A percentile compares a stretch with the other conserved stretches of the same genome.
Conservation (phyloP, 2,888 invertebrate species). For the Andrena fulva region DNA sequence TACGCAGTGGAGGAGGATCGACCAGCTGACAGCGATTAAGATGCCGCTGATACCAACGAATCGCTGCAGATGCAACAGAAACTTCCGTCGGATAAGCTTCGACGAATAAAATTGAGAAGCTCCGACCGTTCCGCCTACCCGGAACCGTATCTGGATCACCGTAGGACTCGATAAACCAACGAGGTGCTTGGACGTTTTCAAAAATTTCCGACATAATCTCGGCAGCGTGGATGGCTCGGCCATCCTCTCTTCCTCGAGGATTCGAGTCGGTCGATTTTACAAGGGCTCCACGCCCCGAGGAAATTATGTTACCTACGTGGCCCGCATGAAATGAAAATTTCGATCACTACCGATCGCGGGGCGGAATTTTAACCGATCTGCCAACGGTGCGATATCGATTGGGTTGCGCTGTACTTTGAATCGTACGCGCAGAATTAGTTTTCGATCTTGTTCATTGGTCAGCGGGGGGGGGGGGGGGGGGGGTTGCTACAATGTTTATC, state of each 20-base stretch:
- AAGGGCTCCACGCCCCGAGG: conserved; percentile 9
- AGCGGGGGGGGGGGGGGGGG: too few species aligned
- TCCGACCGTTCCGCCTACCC: neutral
- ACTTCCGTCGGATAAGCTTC: neutral
- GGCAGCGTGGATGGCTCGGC: conserved; percentile 21
- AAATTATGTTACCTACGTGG: conserved; percentile 27
- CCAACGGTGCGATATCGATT: conserved; percentile 10
- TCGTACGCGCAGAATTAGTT: neutral
- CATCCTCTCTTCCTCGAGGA: conserved; percentile 12
- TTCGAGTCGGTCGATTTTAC: conserved; percentile 36
- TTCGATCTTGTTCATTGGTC: too few species aligned
- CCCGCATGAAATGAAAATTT: conserved; percentile 18
- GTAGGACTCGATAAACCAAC: conserved; percentile 1
- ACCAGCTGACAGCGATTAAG: neutral
- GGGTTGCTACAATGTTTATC: too few species aligned
- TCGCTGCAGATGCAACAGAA: neutral
- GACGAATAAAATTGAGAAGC: neutral
- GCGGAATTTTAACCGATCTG: conserved; percentile 23
- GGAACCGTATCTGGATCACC: conserved; percentile 6
- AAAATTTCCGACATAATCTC: conserved; percentile 44
- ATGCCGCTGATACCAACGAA: neutral
- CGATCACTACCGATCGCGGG: conserved; percentile 13
- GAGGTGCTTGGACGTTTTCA: conserved; percentile 7
- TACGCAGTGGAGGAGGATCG: neutral
- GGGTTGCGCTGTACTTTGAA: neutral